Evolutionary conservation across 2,888 invertebrate species (phyloP).

Genomic region (Lottia scabra): DNA sequence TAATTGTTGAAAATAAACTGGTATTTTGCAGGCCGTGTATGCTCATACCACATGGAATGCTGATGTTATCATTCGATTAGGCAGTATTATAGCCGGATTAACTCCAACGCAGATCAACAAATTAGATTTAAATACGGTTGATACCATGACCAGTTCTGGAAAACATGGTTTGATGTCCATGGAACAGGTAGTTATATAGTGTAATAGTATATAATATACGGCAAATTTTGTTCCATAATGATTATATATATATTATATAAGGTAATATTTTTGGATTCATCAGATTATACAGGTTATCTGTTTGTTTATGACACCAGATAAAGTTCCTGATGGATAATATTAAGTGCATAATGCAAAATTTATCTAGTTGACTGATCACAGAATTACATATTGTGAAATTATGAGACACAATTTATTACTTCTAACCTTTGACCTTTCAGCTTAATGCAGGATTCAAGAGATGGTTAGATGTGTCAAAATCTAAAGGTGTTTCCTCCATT

Average conservation of each 20-base stretch:
- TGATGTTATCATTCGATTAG: slow-evolving; percentile 23
- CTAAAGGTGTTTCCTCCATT: slow-evolving; percentile 15
- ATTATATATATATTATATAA: no score
- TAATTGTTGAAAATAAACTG: no score
- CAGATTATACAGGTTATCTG: no score
- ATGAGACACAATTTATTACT: no score
- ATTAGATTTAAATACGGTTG: slow-evolving; percentile 26
- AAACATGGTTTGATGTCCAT: slow-evolving; percentile 27
- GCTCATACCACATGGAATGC: slow-evolving; percentile 20
- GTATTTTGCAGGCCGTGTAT: slow-evolving; percentile 13
- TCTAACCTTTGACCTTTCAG: slow-evolving; percentile 14
- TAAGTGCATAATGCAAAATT: no score
- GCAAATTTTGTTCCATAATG: no score
- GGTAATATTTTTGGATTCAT: no score
- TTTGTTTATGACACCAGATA: no score
- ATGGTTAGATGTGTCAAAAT: slow-evolving; percentile 28
- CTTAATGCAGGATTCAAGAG: slow-evolving; percentile 28
- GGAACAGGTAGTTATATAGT: slow-evolving; percentile 23
- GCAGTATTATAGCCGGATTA: slow-evolving; percentile 29
- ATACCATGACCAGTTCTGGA: slow-evolving; percentile 28
- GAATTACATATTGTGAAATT: no score
- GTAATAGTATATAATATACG: no score
- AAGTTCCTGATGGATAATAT: no score
- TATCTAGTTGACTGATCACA: no score
- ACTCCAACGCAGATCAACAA: slow-evolving; percentile 16